Conservation (phyloP, 2,888 invertebrate species). For the Machimus atricapillus region DNA sequence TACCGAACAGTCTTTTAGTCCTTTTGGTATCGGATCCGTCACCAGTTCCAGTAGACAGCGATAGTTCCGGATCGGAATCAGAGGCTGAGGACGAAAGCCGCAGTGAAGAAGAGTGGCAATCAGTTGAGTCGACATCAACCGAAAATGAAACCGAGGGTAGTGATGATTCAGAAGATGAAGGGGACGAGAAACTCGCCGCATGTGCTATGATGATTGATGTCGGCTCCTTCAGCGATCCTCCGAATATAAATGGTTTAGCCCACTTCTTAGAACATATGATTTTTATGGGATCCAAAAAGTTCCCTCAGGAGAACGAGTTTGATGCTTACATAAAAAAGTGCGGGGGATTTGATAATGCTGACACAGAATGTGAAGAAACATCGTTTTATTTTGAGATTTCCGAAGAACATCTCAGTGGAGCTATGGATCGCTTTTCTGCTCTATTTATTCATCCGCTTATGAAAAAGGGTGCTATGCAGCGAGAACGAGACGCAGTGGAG, state of each 20-base stretch:
- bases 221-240: conserved; percentile 81
- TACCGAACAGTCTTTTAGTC: conserved; percentile 76
- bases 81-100: conserved; percentile 3
- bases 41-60: conserved; percentile 54
- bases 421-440: conserved; percentile 84
- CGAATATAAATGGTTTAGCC: conserved; percentile 78
- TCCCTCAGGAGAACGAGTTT: conserved; percentile 84
- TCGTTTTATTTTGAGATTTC: conserved; percentile 89
- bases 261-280: conserved; percentile 92
- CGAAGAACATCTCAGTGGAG: conserved; percentile 76
- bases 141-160: conserved; percentile 50
- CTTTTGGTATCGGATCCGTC: conserved; percentile 74
- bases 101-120: not conserved
- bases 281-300: conserved; percentile 93
- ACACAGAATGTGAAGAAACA: conserved; percentile 86
- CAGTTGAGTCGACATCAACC: conserved; percentile 53
- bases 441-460: conserved; percentile 88
- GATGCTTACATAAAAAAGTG: conserved; percentile 82
- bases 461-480: conserved; percentile 81
- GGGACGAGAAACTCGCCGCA: conserved; percentile 68
- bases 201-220: conserved; percentile 79
- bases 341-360: conserved; percentile 87
- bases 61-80: conserved; percentile 51
- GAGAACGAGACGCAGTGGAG: conserved; percentile 88
- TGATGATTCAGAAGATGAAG: conserved; percentile 48